A percentile compares a stretch with the other conserved stretches of the same genome.
These are phyloP conservation scores for fruit fly (Drosophila melanogaster) DNA, from an alignment of 1,140 invertebrate species.

Conservation along the genomic window Release_6_plus_ISO1_MT NT_033779.5:11067001-11067500, in stretches of 20 bases:
- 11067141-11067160: slow-evolving; percentile 21
- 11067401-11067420: no score
- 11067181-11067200: slow-evolving; percentile 56
- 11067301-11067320: no score
- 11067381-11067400: no score
- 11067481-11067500: slow-evolving; percentile 23
- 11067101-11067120: slow-evolving; percentile 44
- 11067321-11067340: no score
- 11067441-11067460: slow-evolving; percentile 20
- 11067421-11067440: no score
- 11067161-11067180: slow-evolving; percentile 57
- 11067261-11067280: background rate
- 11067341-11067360: no score
- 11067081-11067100: slow-evolving; percentile 71
- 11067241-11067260: slow-evolving; percentile 48
- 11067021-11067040: slow-evolving; percentile 11
- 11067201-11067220: slow-evolving; percentile 62
- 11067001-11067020: slow-evolving; percentile 24
- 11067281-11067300: background rate
- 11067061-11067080: slow-evolving; percentile 32
- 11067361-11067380: no score
- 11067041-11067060: slow-evolving; percentile 43
- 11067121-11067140: background rate
- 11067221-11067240: slow-evolving; percentile 49
- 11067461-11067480: slow-evolving; percentile 24